Evolutionary conservation across 2,888 invertebrate species (phyloP).

Genomic region (Adineta ricciae): DNA sequence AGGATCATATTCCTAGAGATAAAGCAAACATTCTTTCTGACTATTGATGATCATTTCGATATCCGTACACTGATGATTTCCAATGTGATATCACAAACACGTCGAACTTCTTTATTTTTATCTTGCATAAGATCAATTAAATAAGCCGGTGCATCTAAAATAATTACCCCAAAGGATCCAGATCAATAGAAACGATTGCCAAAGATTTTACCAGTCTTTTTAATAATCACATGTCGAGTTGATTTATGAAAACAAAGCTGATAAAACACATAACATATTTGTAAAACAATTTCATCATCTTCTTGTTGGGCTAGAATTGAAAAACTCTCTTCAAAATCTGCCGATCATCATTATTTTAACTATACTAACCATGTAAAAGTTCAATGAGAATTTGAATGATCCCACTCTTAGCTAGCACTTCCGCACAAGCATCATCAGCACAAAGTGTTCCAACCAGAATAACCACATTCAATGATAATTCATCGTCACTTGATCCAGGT

Average conservation of each 20-base stretch:
- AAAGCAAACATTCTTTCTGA: neutral
- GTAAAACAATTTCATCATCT: slow-evolving; percentile 82
- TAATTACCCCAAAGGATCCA: too few relatives aligned
- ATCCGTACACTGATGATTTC: slow-evolving; percentile 75
- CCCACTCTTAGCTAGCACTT: slow-evolving; percentile 68
- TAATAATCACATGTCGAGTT: slow-evolving; percentile 65
- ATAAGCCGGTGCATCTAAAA: slow-evolving; percentile 80
- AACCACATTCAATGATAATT: slow-evolving; percentile 66
- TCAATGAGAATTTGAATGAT: slow-evolving; percentile 72
- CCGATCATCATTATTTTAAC: neutral
- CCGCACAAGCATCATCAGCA: slow-evolving; percentile 71
- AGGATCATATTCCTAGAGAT: slow-evolving; percentile 26
- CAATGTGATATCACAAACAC: slow-evolving; percentile 84
- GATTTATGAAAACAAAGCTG: slow-evolving; percentile 70
- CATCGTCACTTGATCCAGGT: slow-evolving; percentile 63
- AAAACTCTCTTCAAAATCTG: neutral
- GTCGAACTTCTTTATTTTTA: slow-evolving; percentile 80
- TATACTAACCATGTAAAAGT: slow-evolving; percentile 62
- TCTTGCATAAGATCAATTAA: slow-evolving; percentile 93
- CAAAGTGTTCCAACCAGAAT: slow-evolving; percentile 78
- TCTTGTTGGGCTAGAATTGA: slow-evolving; percentile 27
- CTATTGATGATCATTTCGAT: neutral
- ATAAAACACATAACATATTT: slow-evolving; percentile 88
- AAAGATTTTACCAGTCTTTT: slow-evolving; percentile 61
- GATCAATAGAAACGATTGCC: too few relatives aligned